Percentiles rank a stretch among this genome's conserved stretches.
phyloP scores from a whole-genome alignment of 1,140 invertebrate species.

The Plectrocnemia conspersa region DNA sequence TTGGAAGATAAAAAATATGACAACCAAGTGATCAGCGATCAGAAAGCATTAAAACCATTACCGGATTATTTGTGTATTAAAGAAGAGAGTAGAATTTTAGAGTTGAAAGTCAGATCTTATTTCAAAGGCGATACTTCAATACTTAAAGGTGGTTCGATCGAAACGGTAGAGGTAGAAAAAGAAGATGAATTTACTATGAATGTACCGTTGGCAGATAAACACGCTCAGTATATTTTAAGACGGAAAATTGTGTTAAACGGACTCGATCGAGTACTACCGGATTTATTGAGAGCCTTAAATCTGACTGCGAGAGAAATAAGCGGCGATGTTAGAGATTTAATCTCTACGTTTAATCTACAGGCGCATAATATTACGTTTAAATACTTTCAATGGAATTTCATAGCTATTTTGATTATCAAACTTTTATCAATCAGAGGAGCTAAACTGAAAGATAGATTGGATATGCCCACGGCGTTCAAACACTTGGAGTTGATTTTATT shows the following conservation, averaged over 20 bases:
- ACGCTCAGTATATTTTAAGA: constrained; percentile 53
- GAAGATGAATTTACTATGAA: constrained; percentile 40
- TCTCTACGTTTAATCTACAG: constrained; percentile 55
- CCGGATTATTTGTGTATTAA: constrained; percentile 55
- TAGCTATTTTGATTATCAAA: constrained; percentile 52
- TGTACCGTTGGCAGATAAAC: constrained; percentile 53
- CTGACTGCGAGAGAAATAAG: constrained; percentile 41
- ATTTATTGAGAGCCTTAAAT: constrained; percentile 43
- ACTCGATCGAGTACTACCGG: constrained; percentile 51
- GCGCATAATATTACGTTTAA: constrained; percentile 58
- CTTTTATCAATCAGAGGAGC: constrained; percentile 47
- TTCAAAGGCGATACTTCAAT: constrained; percentile 45
- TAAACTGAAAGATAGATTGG: constrained; percentile 41
- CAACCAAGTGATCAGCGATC: constrained; percentile 38
- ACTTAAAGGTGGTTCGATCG: constrained; percentile 37
- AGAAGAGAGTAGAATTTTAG: constrained; percentile 52
- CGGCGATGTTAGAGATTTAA: constrained; percentile 49
- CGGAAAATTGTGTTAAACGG: constrained; percentile 54
- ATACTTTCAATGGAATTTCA: constrained; percentile 52
- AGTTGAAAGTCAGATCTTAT: constrained; percentile 55
- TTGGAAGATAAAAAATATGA: constrained; percentile 52
- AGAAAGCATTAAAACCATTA: constrained; percentile 49
- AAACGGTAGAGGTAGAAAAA: constrained; percentile 33
- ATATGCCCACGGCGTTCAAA: constrained; percentile 42
- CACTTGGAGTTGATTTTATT: constrained; percentile 50